Base-by-base conservation (phyloP, 2,888 invertebrate genomes). In the Coecobrya sp. region DNA sequence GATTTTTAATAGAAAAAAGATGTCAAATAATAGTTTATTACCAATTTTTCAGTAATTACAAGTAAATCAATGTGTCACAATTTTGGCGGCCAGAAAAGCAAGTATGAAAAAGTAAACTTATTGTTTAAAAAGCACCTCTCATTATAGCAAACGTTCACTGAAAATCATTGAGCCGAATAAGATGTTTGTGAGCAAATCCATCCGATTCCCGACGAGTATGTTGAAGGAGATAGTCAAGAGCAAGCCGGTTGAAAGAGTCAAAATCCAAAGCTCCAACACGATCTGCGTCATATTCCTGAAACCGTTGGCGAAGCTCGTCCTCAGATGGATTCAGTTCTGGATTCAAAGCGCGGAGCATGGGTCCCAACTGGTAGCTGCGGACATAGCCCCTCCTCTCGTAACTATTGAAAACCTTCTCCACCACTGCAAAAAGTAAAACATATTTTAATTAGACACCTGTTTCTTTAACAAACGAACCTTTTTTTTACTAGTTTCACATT, bases 111-210 rank as follows among this genome's bases (percentile, higher is more conserved):
- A 49, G 49, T 49, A 49, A 49, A 49, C 13, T 7, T 13, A 10
- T 1, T 49, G 1, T 49, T 49, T 11, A 49, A 49, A 49, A 13
- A 36, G 7, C 36, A 36, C 2, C 7, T 85, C 11, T 49, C n/a
- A 68, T 19, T 22, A 73, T 45, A 76, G 19, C 11, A 62, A 55
- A 36, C 30, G 52, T 59, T 85, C 52, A 89, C 65, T 90, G 68
- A 73, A 93, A 93, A 81, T 93, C 93, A n/a, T 22, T 45, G 8
- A 93, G 93, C 8, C 92, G 92, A 86, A 93, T 89, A 25, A 93
- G 89, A 42, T 93, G 73, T 73, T 93, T 93, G 65, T 93, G 93
- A 27, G 79, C 81, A 82, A 93, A 93, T 68, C 85, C 76, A 65
- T 93, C 92, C 0, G 84, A 87, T 42, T 93, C 93, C 42, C 89